Base-by-base conservation (phyloP, 92 coral and sea anemone species). In the Phymanthus crucifer region DNA sequence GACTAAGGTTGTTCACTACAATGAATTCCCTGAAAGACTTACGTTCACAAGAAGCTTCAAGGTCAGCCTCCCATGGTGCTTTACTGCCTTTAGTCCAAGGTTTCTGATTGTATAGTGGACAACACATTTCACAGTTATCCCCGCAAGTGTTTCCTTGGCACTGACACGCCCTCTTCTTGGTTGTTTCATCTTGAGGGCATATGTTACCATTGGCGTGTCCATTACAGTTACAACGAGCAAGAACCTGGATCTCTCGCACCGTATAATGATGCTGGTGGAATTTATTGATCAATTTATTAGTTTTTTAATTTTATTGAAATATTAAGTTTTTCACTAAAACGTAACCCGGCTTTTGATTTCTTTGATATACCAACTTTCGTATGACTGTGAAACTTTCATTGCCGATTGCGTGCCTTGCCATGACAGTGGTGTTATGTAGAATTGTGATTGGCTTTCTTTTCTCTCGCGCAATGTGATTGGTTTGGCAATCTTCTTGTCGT, bases 121-220 rank as follows among this genome's bases (percentile, higher is more conserved):
- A 94, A 58, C 98, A 94, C 69, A 36, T 80, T 34, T 90, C 91
- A 54, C 98, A 94, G 56, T 89, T 76, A 37, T 26, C 64, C 5
- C 98, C 98, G 69, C 98, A 94, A 2, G 97, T 92, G 83, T 94
- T 92, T 38, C 90, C 91, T 69, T 87, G 74, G 23, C 98, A 94
- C 23, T 71, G 83, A 54, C 98, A 94, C 61, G 85, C 33, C 45
- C 90, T 87, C 50, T 52, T 78, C 45, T 87, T 84, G 66, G 90
- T 85, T 32, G 86, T 80, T 56, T 86, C 84, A 80, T 92, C 85
- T 70, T 87, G 74, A 1, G 93, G 91, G 74, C 98, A 94, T 1
- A 56, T 56, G 74, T 73, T 48, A 1, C 98, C 98, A 74, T 94
- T 66, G 21, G 84, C 97, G 40, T 92, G 96, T 14, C 98, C 98